Base-by-base conservation (phyloP, 2,888 invertebrate genomes). In the Drosophila meridiana region DNA sequence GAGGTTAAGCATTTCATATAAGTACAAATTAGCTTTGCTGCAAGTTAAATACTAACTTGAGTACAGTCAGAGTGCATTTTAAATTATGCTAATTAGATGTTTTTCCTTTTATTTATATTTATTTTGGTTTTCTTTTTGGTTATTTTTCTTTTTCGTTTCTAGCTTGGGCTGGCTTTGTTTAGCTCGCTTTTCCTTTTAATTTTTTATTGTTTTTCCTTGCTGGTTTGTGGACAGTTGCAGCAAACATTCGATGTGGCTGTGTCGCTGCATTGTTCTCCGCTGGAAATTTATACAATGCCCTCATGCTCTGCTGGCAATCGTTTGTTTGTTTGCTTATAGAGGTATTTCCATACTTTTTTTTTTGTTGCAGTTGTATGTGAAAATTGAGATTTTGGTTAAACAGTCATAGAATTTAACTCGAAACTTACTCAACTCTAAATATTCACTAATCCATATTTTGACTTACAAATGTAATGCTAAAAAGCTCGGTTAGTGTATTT, bases 1-100 rank as follows among this genome's bases (percentile, higher is more conserved):
- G 7, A 36, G 32, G 34, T 13, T 62, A 47, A 43, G 52, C 68
- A 38, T 32, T 36, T 73, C 9, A 26, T 48, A 34, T 55, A 64
- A 68, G 52, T 65, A 36, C 28, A 76, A 63, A 69, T 71, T 68
- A 42, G 38, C n/a, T 81, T 75, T 30, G 55, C 47, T 50, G 14
- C 48, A 65, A 59, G 38, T 65, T 67, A 56, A 43, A 70, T 28
- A 56, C 34, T 53, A 52, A 68, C 68, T 70, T 70, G 65, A 64
- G 66, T 45, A 80, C 61, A 66, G 61, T 42, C 57, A 72, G 58
- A 78, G 69, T 73, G 76, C 78, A 80, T 67, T 75, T 88, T 72
- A 42, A 79, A 82, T 58, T 76, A 75, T 68, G 76, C 69, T 77
- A 85, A 85, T 85, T 82, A 66, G 70, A 70, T 78, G 69, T 42